Evolutionary conservation across 53 echinoderm and acorn worm genomes (phyloP), one percentile per base, ranked within the genome.

Genomic region (Luidia sarsii): DNA sequence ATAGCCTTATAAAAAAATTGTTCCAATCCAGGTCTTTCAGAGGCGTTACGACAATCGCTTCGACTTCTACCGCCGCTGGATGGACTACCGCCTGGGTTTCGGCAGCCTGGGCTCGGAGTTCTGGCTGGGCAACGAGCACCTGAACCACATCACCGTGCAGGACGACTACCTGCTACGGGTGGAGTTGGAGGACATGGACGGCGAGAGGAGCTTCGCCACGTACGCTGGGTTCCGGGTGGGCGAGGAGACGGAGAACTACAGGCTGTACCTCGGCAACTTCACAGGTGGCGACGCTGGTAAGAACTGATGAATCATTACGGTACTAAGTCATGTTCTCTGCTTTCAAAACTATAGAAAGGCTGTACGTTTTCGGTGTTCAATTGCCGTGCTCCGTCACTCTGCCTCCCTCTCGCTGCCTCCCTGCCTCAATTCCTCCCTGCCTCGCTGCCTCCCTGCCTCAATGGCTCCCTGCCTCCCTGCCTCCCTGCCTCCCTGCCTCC

Each of bases 81-180:
- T 45, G 50, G 68, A 67, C 33, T 86, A 86, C 46, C 65, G 80
- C 23, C 34, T 62, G 2, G 86, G 86, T 22, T 86, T 86, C 61
- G 86, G 80, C 50, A 80, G 68, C 20, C 37, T 86, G 4, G 60
- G 86, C 0, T 24, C 66, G 15, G 86, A 86, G 50, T 86, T 86
- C 62, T 86, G 86, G 87, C 33, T 87, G 18, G 87, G 87, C 0
- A 70, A 71, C 29, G 87, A 87, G 27, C 80, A 87, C 35, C 52
- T 87, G 0, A 6, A 87, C 35, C 68, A 71, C 49, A 60, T 87
- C 41, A 87, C 87, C 50, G 51, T 51, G 15, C 87, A 81, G 70
- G 82, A 68, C 18, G 62, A 70, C 29, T 86, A 86, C 57, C 79
- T 79, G 18, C 48, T 86, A 0, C 56, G 79, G 70, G 50, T 69